Evolutionary conservation across 2,113 vertebrate species (phyloP).

Genomic region (Acinonyx jubatus): DNA sequence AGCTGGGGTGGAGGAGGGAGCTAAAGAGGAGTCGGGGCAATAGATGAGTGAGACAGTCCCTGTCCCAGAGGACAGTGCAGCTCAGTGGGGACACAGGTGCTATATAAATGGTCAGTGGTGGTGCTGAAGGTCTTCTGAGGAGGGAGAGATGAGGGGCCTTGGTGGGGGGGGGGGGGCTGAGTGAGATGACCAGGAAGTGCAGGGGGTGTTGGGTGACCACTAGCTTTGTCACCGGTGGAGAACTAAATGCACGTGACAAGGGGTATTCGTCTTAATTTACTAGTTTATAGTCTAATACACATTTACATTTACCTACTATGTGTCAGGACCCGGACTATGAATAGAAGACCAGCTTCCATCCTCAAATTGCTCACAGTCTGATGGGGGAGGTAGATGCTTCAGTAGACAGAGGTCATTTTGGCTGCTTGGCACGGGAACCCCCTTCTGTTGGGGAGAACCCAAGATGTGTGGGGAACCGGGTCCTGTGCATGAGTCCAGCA

Average conservation of each 20-base stretch:
- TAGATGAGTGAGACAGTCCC: background rate
- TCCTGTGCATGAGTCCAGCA: background rate
- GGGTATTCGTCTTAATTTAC: background rate
- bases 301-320: background rate
- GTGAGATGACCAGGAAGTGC: background rate
- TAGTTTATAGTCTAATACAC: background rate
- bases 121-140: background rate
- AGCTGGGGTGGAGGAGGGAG: no score
- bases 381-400: background rate
- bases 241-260: background rate
- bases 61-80: rapidly evolving
- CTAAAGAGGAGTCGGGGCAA: background rate
- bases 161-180: background rate
- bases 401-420: background rate
- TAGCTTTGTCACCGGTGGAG: background rate
- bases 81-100: background rate
- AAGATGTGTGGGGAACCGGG: background rate
- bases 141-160: background rate
- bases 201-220: background rate
- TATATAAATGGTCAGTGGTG: background rate
- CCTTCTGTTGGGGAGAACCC: background rate
- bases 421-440: background rate
- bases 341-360: background rate
- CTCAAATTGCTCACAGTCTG: background rate
- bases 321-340: background rate